Evolutionary conservation across 2,113 vertebrate genomes (phyloP), one percentile per base, ranked within the genome.

Genomic region (Raja brachyura): DNA sequence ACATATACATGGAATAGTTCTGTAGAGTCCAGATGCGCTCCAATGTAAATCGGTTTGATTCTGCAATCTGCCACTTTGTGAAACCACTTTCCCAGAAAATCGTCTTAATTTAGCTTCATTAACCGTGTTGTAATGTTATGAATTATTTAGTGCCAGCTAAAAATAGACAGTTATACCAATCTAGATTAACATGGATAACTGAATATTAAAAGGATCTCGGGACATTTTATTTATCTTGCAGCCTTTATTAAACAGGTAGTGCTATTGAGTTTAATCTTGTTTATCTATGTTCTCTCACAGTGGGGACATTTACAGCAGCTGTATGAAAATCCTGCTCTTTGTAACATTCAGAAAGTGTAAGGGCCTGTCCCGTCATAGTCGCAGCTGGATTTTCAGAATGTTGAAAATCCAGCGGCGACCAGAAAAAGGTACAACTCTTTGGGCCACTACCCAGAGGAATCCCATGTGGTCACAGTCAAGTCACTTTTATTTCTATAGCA

Each of bases 61-160:
- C 59, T 31, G 5, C n/a, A 63, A 88, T 88, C 83, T 66, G 59
- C n/a, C 83, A 66, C 59, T 5, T 88, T 88, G 59, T 66, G 16
- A 88, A 61, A 63, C 54, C 54, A 56, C 79, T 83, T 28, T 25
- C 54, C 48, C 56, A 13, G 13, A 5, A 88, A 88, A 88, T 63
- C 59, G n/a, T 63, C 25, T 31, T 63, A 63, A 76, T 88, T 88
- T 86, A 61, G 56, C 81, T 86, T 86, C 61, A 86, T 86, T 86
- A 86, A 86, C 56, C 13, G 59, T 88, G 59, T 31, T 31, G 13
- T 63, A 63, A 61, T 63, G 63, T 63, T 63, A 14, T 31, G 61
- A 31, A 88, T 31, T 33, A 88, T 63, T 88, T 63, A 88, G 59
- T 66, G 78, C 59, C 11, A 1, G 59, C n/a, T 66, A 66, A 88